Base-by-base conservation (phyloP, 2,888 invertebrate species). In the Tinea trinotella region DNA sequence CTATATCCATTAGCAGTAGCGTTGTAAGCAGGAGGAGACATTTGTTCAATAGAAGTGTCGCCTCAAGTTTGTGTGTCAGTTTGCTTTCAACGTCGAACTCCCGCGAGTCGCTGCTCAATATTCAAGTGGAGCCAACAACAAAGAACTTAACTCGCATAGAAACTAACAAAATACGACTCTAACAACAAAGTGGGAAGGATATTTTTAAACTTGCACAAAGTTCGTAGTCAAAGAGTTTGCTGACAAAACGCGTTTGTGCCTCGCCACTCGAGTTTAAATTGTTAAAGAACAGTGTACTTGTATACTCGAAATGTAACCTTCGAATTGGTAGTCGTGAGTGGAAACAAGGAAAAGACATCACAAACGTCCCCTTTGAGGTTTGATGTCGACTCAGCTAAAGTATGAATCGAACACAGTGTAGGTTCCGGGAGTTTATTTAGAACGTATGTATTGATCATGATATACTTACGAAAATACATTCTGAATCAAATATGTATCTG, bases 81-180 rank as follows among this genome's bases (percentile, higher is more conserved):
- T 40, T 19, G 36, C 54, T 46, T 44, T 52, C 48, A 44, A 4
- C 67, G 63, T 61, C 63, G 57, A 70, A 70, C 65, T 71, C 70
- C 65, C 68, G 57, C 56, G 69, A 67, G 66, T 59, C 56, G 57
- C 53, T 62, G 57, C 69, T 75, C 73, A 71, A 74, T 73, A 76
- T 76, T 73, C 76, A 71, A 60, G 62, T 64, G 62, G 57, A 62
- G 58, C 52, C 58, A 61, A 52, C 59, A 59, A 62, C 64, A 64
- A 65, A 64, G 62, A 60, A 63, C 56, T 52, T 30, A 53, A 30
- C 12, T 20, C 9, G 7, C 54, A 19, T 13, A 10, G 10, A 49
- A 54, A 57, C 54, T 36, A 30, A 55, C 60, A 62, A 63, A 56
- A 55, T 22, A 9, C 46, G 30, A 12, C 55, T 20, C 15, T 48